Evolutionary conservation across 2,888 invertebrate species (phyloP), one percentile per base, ranked within the genome.

Genomic region (Buathra laborator): DNA sequence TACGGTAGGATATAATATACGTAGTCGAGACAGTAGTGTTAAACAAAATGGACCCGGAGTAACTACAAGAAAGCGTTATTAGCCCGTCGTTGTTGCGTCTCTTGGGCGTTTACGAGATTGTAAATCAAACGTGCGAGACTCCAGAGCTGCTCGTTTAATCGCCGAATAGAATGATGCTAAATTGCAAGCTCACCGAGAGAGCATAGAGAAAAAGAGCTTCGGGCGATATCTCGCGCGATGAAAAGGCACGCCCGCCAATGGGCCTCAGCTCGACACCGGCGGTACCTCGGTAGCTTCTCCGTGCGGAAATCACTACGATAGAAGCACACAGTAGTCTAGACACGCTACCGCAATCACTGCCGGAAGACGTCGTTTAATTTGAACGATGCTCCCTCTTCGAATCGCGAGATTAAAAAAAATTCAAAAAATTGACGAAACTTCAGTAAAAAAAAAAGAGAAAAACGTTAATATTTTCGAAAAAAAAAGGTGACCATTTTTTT

Each of bases 31-130:
- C 32, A 29, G 29, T 29, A 62, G 29, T n/a, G 71, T 53, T 56
- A 3, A 71, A 43, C 43, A 24, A 71, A 71, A 74, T 62, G 59
- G 24, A 74, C 46, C 37, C 2, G 10, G 72, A n/a, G 14, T 19
- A 37, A 24, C 44, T 29, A 32, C 5, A 37, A 37, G 19, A 71
- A 12, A 16, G n/a, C 24, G 59, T 44, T 62, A 29, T 74, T 74
- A 59, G 43, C n/a, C 59, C 59, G 46, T 16, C 46, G 80, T 74
- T 70, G 68, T 71, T 80, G 81, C 87, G 86, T 88, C 87, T 85
- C 81, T 76, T 72, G 84, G 81, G 85, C 87, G 83, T 91, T 91
- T 91, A 91, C 86, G 90, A 90, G 89, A 91, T 87, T 87, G 86
- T 90, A 89, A 91, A 91, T 91, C 91, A 90, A 89, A 77, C 62